Evolutionary conservation across 2,888 invertebrate genomes (phyloP).

Genomic region (Dolichopus griseipennis): DNA sequence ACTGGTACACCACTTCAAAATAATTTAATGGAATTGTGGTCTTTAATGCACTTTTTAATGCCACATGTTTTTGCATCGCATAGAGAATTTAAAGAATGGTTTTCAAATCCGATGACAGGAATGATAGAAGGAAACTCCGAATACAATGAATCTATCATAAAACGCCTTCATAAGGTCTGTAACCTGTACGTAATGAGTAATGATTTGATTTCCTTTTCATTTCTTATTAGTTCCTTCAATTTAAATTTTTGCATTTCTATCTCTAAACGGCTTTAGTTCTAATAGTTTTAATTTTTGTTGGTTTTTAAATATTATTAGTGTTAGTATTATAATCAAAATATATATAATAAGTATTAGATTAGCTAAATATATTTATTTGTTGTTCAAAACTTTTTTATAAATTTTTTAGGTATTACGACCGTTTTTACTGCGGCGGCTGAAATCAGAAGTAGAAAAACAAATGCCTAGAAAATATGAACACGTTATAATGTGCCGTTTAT

Average conservation of each 20-base stretch:
- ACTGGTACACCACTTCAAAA: constrained; percentile 96
- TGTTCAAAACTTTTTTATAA: no score
- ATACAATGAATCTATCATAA: constrained; percentile 82
- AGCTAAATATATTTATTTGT: no score
- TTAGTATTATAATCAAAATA: not conserved
- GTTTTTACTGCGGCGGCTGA: constrained; percentile 83
- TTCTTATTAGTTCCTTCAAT: constrained; percentile 15
- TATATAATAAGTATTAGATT: no score
- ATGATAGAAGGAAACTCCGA: constrained; percentile 92
- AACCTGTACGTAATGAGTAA: constrained; percentile 24
- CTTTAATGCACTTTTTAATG: constrained; percentile 97
- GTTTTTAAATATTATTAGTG: constrained; percentile 5
- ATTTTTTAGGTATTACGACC: constrained; percentile 71
- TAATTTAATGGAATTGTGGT: constrained; percentile 94
- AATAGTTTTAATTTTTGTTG: constrained; percentile 6
- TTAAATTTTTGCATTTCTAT: not conserved
- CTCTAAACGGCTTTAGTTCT: not conserved
- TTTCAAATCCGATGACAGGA: constrained; percentile 91
- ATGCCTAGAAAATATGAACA: constrained; percentile 96
- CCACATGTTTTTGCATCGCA: constrained; percentile 94
- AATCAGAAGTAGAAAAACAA: constrained; percentile 93
- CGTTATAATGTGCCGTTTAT: constrained; percentile 84
- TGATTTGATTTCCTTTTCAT: constrained; percentile 16
- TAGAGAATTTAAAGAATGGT: constrained; percentile 96
- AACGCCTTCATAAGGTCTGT: constrained; percentile 76